These are phyloP conservation scores for Sparidentex hasta DNA, from an alignment of 2,797 vertebrate species.

Conservation along the genomic window DNA sequence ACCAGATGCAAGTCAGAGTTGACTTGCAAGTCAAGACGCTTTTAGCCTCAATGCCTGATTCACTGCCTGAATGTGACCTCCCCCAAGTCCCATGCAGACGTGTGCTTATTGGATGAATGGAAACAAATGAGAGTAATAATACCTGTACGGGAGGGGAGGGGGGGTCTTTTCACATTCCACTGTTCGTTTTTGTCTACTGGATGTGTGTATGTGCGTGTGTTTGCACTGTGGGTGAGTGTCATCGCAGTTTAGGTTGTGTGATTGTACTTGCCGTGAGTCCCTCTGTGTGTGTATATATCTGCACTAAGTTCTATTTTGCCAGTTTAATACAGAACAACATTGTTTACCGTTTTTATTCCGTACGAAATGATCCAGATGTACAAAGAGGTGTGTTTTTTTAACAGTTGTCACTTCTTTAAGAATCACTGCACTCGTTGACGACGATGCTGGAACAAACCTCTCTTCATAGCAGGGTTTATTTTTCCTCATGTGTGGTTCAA, in stretches of 20 bases:
- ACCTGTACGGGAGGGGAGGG: conserved; percentile 18
- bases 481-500: conserved; percentile 47
- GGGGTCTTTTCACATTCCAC: conserved; percentile 73
- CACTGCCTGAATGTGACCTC: conserved; percentile 65
- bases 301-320: conserved; percentile 77
- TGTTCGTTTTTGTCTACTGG: conserved; percentile 68
- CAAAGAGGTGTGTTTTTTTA: conserved; percentile 65
- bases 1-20: conserved; percentile 53
- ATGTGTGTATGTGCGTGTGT: conserved; percentile 54
- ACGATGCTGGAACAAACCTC: conserved; percentile 78
- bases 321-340: conserved; percentile 71
- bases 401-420: conserved; percentile 58
- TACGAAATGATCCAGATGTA: conserved; percentile 75
- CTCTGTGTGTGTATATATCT: conserved; percentile 69
- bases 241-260: conserved; percentile 71
- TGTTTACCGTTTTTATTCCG: conserved; percentile 79
- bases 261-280: conserved; percentile 68
- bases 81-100: conserved; percentile 43
- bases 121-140: conserved; percentile 67
- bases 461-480: conserved; percentile 69
- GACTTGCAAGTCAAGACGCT: conserved; percentile 5
- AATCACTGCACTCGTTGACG: conserved; percentile 71
- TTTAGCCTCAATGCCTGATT: conserved; percentile 62
- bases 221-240: conserved; percentile 63
- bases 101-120: conserved; percentile 49